These are phyloP conservation scores for Pithys albifrons DNA, from an alignment of 2,113 vertebrate species.

Conservation along the genomic window DNA sequence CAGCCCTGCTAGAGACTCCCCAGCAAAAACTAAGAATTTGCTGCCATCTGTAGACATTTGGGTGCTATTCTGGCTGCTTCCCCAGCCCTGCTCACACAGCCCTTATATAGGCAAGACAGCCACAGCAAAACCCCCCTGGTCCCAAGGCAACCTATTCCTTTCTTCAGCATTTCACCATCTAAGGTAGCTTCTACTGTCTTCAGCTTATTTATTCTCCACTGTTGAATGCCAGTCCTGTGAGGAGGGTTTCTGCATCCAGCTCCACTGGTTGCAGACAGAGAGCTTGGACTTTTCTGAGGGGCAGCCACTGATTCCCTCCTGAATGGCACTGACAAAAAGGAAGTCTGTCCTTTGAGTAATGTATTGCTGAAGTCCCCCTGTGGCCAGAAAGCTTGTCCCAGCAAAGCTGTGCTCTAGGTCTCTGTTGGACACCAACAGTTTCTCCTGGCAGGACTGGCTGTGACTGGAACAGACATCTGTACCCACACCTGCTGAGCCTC, in stretches of 20 bases:
- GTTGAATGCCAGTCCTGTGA: accelerated
- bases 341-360: not conserved
- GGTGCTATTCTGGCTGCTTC: not conserved
- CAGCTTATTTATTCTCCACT: not conserved
- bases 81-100: not conserved
- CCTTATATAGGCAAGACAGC: constrained; percentile 51
- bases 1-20: not conserved
- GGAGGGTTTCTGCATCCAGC: not conserved
- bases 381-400: not conserved
- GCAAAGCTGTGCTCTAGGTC: not conserved
- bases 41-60: constrained; percentile 59
- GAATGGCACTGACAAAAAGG: not conserved
- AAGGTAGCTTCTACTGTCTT: not conserved
- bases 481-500: not conserved
- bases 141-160: constrained; percentile 2
- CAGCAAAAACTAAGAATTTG: constrained; percentile 11
- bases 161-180: not conserved
- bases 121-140: not conserved
- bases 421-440: not conserved
- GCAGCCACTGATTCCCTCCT: not conserved
- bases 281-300: not conserved
- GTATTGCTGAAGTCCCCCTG: not conserved
- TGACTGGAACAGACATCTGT: not conserved
- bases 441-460: not conserved
- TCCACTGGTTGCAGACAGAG: not conserved